phyloP scores from a whole-genome alignment of 2,888 invertebrate genomes.

The Eutolmus rufibarbis region DNA sequence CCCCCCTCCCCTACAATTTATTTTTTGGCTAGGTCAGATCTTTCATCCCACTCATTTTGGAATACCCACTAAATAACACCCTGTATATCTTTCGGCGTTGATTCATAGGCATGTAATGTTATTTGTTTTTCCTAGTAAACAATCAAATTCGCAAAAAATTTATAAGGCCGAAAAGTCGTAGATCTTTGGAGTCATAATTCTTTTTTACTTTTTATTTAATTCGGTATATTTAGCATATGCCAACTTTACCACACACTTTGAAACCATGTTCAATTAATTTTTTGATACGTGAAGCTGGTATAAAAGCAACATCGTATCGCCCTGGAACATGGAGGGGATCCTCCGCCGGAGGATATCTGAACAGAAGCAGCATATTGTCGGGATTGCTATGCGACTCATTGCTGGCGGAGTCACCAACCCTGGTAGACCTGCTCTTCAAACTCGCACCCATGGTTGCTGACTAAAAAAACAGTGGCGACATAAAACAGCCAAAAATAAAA shows the following conservation, averaged over 20 bases:
- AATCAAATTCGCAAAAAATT: no score
- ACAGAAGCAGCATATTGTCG: neutral
- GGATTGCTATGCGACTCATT: slow-evolving; percentile 12
- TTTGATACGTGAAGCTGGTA: neutral
- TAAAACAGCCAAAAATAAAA: neutral
- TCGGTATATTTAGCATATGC: neutral
- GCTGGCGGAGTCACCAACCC: neutral
- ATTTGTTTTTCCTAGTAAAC: no score
- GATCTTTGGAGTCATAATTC: neutral
- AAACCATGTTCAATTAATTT: neutral
- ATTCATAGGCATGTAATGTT: no score
- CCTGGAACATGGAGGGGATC: neutral
- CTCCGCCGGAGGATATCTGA: neutral
- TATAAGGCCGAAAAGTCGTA: no score
- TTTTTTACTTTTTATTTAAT: neutral
- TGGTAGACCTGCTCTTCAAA: neutral
- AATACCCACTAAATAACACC: no score
- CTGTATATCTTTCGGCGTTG: no score
- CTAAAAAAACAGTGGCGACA: neutral
- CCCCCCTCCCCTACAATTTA: no score
- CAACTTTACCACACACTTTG: neutral
- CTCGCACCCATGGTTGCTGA: neutral
- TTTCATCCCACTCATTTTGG: no score
- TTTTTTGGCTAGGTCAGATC: no score
- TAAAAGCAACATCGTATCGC: neutral